A percentile compares a stretch with the other conserved stretches of the same genome.
Evolutionary conservation across 1,140 invertebrate species (phyloP).

Genomic region (Drosophila jambulina): DNA sequence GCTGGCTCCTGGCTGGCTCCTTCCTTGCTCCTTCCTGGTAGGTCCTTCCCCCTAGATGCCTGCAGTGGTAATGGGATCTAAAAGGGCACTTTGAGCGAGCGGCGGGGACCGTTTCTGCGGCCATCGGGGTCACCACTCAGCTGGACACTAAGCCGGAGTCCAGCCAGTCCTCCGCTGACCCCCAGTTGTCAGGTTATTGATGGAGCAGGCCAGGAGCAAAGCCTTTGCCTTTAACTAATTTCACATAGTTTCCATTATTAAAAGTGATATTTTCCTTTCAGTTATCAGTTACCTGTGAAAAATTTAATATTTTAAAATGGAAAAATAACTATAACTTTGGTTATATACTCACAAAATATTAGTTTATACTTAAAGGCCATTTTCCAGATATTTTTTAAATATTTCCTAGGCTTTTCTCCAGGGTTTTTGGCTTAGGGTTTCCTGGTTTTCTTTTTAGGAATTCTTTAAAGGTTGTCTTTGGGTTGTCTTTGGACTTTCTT

Average conservation of each 20-base stretch:
- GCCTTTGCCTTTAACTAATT: conserved; percentile 4
- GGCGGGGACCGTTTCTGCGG: conserved; percentile 13
- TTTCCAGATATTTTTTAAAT: background rate
- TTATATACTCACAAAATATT: background rate
- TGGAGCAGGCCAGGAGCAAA: background rate
- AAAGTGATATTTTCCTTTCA: background rate
- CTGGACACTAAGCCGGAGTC: conserved; percentile 10
- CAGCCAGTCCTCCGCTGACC: background rate
- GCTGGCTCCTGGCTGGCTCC: background rate
- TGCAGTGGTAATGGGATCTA: conserved; percentile 46
- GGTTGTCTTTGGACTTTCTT: background rate
- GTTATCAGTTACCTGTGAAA: too few species aligned
- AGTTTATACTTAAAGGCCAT: background rate
- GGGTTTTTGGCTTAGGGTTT: background rate
- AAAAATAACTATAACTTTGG: background rate
- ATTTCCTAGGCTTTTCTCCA: too few species aligned
- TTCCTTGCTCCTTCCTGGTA: background rate
- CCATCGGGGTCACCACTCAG: conserved; percentile 36
- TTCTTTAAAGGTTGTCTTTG: background rate
- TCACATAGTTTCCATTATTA: background rate
- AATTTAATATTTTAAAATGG: background rate
- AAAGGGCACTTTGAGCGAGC: conserved; percentile 36
- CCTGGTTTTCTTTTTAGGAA: background rate
- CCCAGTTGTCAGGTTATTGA: conserved; percentile 1
- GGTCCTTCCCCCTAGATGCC: conserved; percentile 2